Evolutionary conservation across 2,797 vertebrate genomes (phyloP).

Genomic region (Ambastaia sidthimunki): DNA sequence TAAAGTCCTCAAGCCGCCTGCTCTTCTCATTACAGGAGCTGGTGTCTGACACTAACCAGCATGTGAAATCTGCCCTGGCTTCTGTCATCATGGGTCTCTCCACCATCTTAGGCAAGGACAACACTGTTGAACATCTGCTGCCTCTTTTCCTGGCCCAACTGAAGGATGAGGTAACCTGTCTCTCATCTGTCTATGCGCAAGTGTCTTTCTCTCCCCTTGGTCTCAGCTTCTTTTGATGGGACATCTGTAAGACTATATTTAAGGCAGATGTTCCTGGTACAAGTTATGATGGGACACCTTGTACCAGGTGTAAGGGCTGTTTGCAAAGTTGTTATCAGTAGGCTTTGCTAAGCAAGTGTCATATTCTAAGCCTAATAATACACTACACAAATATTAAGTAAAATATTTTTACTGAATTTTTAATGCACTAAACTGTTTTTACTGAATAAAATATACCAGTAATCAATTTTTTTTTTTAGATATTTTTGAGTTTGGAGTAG

Average conservation of each 20-base stretch:
- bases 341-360: not conserved
- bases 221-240: constrained; percentile 14
- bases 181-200: constrained; percentile 6
- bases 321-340: not conserved
- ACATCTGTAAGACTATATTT: not conserved
- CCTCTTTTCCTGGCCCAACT: constrained; percentile 88
- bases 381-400: no score
- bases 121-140: constrained; percentile 87
- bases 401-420: no score
- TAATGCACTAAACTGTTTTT: no score
- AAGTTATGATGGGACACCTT: not conserved
- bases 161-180: constrained; percentile 83
- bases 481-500: no score
- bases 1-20: not conserved
- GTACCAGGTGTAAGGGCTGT: not conserved
- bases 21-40: constrained; percentile 75
- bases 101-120: constrained; percentile 88
- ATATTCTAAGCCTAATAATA: no score
- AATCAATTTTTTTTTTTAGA: no score
- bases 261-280: constrained; percentile 3
- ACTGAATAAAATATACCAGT: no score
- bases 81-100: constrained; percentile 89
- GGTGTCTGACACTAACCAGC: constrained; percentile 88
- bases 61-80: constrained; percentile 87
- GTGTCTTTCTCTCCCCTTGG: constrained; percentile 17